These are phyloP conservation scores for Chitala chitala DNA, from an alignment of 2,113 vertebrate genomes.

Conservation along the genomic window DNA sequence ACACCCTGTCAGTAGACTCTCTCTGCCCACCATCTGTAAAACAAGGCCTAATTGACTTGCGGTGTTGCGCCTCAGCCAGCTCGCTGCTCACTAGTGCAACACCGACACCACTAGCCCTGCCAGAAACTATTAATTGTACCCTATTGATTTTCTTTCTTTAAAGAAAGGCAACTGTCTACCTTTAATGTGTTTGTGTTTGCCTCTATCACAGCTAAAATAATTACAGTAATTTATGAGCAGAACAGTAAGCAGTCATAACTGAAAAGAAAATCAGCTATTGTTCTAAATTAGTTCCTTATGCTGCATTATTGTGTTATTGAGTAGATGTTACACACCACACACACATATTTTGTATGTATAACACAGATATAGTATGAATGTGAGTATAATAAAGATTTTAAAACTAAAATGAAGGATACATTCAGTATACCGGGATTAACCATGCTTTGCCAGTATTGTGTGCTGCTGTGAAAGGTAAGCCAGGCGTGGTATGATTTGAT, in stretches of 20 bases:
- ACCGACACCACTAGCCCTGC: background rate
- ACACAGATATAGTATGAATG: too few relatives aligned
- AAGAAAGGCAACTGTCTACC: background rate
- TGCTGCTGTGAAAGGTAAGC: background rate
- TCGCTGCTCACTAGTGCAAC: background rate
- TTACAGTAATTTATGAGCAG: background rate
- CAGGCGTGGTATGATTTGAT: slow-evolving; percentile 1
- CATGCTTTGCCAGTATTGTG: background rate
- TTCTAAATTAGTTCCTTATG: background rate
- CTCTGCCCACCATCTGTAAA: background rate
- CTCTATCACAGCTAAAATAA: background rate
- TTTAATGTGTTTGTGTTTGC: background rate
- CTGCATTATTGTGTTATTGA: too few relatives aligned
- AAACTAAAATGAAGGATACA: background rate
- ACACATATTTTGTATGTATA: too few relatives aligned
- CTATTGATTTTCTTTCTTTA: background rate
- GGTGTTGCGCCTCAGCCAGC: background rate
- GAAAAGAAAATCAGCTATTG: background rate
- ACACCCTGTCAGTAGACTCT: background rate
- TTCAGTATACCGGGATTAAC: background rate
- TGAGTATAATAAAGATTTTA: background rate
- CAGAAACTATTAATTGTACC: background rate
- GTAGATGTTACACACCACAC: too few relatives aligned
- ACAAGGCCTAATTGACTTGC: background rate
- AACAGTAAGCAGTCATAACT: background rate